These are phyloP conservation scores for Drosophila pseudoananassae DNA, from an alignment of 1,140 invertebrate genomes.

Conservation along the genomic window DNA sequence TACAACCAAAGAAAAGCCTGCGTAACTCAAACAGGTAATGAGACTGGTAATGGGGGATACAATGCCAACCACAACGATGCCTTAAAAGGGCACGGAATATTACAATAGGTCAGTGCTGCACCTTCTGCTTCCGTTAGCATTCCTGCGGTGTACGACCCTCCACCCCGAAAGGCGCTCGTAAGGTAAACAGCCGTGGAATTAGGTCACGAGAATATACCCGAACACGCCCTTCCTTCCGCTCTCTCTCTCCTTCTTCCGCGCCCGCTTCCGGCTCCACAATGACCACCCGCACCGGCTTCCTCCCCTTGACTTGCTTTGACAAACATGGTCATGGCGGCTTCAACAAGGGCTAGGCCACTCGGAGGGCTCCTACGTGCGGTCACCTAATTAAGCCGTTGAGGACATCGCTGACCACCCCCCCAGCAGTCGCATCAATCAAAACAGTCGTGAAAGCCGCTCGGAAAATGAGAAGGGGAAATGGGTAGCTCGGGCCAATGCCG, in stretches of 20 bases:
- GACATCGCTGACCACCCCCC: slow-evolving; percentile 15
- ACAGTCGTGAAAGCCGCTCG: slow-evolving; percentile 28
- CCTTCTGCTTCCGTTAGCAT: slow-evolving; percentile 40
- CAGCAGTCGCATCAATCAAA: slow-evolving; percentile 42
- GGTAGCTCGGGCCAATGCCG: slow-evolving; percentile 25
- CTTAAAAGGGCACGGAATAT: slow-evolving; percentile 28
- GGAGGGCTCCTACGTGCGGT: slow-evolving; percentile 46
- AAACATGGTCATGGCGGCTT: slow-evolving; percentile 9
- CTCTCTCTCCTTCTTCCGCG: neutral
- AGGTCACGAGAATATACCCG: slow-evolving; percentile 43
- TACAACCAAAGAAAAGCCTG: neutral
- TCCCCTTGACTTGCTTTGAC: neutral
- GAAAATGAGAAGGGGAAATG: slow-evolving; percentile 2
- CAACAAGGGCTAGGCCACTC: slow-evolving; percentile 23
- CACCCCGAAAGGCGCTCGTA: slow-evolving; percentile 9
- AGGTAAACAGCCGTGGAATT: slow-evolving; percentile 43
- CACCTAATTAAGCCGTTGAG: slow-evolving; percentile 66
- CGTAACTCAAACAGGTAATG: neutral
- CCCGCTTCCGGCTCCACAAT: neutral
- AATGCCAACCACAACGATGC: slow-evolving; percentile 20
- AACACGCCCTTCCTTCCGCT: slow-evolving; percentile 37
- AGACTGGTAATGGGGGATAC: slow-evolving; percentile 7
- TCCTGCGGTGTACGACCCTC: slow-evolving; percentile 8
- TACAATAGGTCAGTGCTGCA: slow-evolving; percentile 66
- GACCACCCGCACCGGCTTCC: neutral